Evolutionary conservation across 2,888 invertebrate species (phyloP), one percentile per base, ranked within the genome.

Genomic region (Diarsia dahlii): DNA sequence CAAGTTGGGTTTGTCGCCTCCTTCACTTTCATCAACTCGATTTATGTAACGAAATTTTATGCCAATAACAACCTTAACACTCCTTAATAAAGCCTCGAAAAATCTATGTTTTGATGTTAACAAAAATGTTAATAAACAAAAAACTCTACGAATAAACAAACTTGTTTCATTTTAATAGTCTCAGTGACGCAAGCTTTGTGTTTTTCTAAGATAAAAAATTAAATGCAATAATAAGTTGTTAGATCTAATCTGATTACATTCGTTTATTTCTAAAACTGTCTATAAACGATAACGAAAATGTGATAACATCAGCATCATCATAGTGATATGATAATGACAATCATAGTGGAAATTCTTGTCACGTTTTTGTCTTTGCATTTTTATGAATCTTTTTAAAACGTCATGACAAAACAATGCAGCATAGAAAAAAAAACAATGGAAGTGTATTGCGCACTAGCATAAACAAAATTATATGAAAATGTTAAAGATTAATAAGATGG

Each of bases 1-100:
- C 64, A 54, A 58, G 71, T 72, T 84, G 79, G 76, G 78, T 81
- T 75, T 82, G 87, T 84, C 88, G 81, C 85, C 86, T 85, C 71
- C 65, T 80, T 82, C 81, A 84, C 82, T 82, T 84, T 84, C 68
- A 71, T 82, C 74, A 74, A 80, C 68, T 70, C 74, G 65, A 77
- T 85, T 86, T 86, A 87, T 66, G 56, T 81, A 79, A 79, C 39
- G 45, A 18, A 68, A 65, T 73, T 56, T 28, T 50, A 54, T 15
- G 46, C 74, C 63, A 81, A 78, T 76, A 28, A 48, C 72, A 66
- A 78, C 76, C 67, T 80, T 81, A 85, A 56, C 13, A 34, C 58
- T 0, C 65, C 13, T 20, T 15, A 9, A 54, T 81, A 87, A 23
- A 65, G 77, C 69, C 50, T 1, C 20, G 56, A 54, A 52, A 50